phyloP scores from a whole-genome alignment of 2,888 invertebrate species.

The Apocheima hispidaria region DNA sequence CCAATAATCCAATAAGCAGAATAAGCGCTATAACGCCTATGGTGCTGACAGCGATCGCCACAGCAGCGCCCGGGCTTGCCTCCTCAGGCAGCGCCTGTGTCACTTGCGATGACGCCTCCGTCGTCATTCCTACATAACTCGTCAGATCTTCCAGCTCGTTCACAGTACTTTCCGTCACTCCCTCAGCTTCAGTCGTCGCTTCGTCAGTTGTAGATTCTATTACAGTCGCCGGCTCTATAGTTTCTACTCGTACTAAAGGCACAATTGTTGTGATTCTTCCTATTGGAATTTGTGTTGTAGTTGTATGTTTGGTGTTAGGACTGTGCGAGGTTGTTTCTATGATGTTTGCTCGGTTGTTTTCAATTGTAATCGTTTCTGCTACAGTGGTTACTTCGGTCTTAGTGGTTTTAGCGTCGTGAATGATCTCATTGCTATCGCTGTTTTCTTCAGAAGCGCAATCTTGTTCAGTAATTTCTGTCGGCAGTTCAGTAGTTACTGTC shows the following conservation, averaged over 20 bases:
- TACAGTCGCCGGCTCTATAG: conserved; percentile 24
- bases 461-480: conserved; percentile 49
- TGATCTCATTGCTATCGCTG: conserved; percentile 74
- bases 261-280: conserved; percentile 15
- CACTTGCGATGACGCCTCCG: conserved; percentile 66
- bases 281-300: neutral
- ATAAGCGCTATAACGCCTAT: conserved; percentile 92
- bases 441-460: conserved; percentile 67
- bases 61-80: conserved; percentile 89
- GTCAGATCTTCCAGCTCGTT: conserved; percentile 65
- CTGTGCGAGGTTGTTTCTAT: conserved; percentile 7
- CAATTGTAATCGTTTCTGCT: conserved; percentile 38
- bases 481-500: conserved; percentile 50
- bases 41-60: conserved; percentile 93
- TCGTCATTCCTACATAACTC: conserved; percentile 69
- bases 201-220: conserved; percentile 46
- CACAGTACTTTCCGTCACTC: conserved; percentile 58
- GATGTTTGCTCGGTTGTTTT: neutral
- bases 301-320: neutral
- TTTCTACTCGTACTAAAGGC: conserved; percentile 10
- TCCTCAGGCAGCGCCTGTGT: conserved; percentile 65
- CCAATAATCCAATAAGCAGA: conserved; percentile 91
- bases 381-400: conserved; percentile 23
- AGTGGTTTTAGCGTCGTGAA: conserved; percentile 54
- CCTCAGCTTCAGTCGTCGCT: conserved; percentile 43